A percentile compares a stretch with the other conserved stretches of the same genome.
phyloP scores from a whole-genome alignment of 2,888 invertebrate species.

The Cryptosula pallasiana region DNA sequence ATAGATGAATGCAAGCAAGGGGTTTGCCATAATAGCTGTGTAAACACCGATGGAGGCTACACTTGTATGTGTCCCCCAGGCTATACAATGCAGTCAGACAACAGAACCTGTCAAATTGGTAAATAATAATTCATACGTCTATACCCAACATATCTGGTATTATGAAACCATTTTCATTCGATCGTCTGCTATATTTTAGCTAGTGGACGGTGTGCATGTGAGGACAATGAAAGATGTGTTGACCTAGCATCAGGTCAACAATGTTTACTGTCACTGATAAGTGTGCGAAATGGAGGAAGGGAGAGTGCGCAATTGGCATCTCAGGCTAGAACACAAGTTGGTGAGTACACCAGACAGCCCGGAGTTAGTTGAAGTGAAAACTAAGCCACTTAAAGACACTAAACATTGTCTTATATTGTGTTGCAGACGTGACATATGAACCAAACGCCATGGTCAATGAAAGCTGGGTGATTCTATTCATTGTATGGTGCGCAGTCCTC shows the following conservation, averaged over 20 bases:
- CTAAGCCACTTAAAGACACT: too few relatives aligned
- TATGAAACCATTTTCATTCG: too few relatives aligned
- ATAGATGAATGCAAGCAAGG: background rate
- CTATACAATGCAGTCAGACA: background rate
- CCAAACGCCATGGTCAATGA: background rate
- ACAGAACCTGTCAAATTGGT: background rate
- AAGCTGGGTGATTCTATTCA: background rate
- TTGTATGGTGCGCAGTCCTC: background rate
- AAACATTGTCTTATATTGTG: too few relatives aligned
- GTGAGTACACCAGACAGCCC: too few relatives aligned
- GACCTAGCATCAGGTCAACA: constrained; percentile 9
- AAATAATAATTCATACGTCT: background rate
- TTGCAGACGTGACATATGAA: constrained; percentile 3
- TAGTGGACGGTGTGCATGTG: background rate
- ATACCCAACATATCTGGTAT: too few relatives aligned
- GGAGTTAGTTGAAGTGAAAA: too few relatives aligned
- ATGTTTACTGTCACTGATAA: background rate
- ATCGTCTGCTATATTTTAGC: background rate
- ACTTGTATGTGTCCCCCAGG: background rate
- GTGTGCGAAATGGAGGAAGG: background rate
- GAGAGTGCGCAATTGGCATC: background rate
- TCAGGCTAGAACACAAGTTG: background rate
- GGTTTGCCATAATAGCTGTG: background rate
- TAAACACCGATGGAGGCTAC: constrained; percentile 5
- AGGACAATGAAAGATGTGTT: background rate